Percentiles rank a stretch among this genome's conserved stretches.
Conservation (phyloP, 2,888 invertebrate genomes). For the Oxyteleia sp. region DNA sequence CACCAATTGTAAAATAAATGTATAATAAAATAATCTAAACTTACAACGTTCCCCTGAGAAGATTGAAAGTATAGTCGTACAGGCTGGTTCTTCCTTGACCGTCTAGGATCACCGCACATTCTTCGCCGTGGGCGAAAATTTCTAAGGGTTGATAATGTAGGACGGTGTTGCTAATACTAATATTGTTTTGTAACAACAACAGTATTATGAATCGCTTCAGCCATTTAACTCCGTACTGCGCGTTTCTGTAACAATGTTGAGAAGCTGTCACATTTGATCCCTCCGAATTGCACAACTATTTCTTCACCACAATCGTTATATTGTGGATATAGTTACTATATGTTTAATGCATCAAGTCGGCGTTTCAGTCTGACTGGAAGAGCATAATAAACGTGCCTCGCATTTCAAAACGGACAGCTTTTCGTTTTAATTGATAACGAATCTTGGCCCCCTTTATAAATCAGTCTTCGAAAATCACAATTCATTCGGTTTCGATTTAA, state of each 20-base stretch:
- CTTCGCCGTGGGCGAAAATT: conserved; percentile 87
- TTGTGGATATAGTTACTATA: conserved; percentile 45
- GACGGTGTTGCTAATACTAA: too few species aligned
- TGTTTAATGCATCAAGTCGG: conserved; percentile 54
- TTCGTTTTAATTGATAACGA: conserved; percentile 69
- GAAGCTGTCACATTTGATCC: conserved; percentile 65
- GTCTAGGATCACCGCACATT: conserved; percentile 93
- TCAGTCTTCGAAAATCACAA: conserved; percentile 17
- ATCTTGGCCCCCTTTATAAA: conserved; percentile 22
- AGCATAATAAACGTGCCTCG: conserved; percentile 33
- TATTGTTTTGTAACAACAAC: conserved; percentile 63
- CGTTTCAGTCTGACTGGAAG: conserved; percentile 23
- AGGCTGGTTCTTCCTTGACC: conserved; percentile 94
- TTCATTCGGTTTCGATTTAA: conserved; percentile 16
- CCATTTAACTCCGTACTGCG: conserved; percentile 56
- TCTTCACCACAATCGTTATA: conserved; percentile 58
- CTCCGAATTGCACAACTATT: conserved; percentile 43
- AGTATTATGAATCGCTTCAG: conserved; percentile 54
- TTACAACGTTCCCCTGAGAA: conserved; percentile 94
- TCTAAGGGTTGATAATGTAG: conserved; percentile 84
- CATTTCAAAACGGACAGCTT: conserved; percentile 45
- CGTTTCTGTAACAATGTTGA: conserved; percentile 64
- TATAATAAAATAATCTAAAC: too few species aligned
- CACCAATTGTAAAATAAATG: too few species aligned
- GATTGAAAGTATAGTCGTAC: conserved; percentile 95